These are phyloP conservation scores for Cyrtonyx montezumae DNA, from an alignment of 2,113 vertebrate genomes.

Conservation along the genomic window DNA sequence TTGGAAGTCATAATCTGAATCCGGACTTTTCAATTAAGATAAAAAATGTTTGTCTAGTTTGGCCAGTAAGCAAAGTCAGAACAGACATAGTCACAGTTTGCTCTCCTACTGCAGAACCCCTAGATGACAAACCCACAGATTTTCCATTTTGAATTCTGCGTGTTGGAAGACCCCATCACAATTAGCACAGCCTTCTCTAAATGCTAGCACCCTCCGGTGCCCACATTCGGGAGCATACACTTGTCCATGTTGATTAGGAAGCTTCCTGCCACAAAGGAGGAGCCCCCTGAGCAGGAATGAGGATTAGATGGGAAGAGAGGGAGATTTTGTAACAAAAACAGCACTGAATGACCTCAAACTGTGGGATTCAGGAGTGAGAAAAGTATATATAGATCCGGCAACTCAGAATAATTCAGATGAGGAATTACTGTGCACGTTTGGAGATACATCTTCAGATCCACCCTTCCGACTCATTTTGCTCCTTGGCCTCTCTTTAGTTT, in stretches of 20 bases:
- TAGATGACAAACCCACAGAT: neutral
- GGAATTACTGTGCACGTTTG: neutral
- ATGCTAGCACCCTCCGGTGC: slow-evolving; percentile 56
- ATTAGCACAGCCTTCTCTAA: slow-evolving; percentile 4
- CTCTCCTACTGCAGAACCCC: neutral
- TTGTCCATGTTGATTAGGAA: neutral
- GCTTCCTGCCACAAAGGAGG: neutral
- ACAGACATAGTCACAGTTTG: neutral
- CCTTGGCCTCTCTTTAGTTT: neutral
- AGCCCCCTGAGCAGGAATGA: fast-evolving
- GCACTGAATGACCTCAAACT: fast-evolving
- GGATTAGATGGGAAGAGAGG: neutral
- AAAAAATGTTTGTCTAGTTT: neutral
- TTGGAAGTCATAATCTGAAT: neutral
- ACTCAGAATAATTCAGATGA: neutral
- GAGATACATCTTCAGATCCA: neutral
- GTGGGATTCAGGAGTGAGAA: neutral
- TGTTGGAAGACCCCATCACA: neutral
- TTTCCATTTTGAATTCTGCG: neutral
- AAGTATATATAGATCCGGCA: neutral
- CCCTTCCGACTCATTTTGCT: neutral
- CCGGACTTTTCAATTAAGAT: neutral
- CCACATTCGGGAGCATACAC: slow-evolving; percentile 10
- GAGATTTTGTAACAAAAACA: neutral
- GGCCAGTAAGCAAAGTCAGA: neutral